Evolutionary conservation across 2,888 invertebrate genomes (phyloP), one percentile per base, ranked within the genome.

Genomic region (Didymodactylos carnosus): DNA sequence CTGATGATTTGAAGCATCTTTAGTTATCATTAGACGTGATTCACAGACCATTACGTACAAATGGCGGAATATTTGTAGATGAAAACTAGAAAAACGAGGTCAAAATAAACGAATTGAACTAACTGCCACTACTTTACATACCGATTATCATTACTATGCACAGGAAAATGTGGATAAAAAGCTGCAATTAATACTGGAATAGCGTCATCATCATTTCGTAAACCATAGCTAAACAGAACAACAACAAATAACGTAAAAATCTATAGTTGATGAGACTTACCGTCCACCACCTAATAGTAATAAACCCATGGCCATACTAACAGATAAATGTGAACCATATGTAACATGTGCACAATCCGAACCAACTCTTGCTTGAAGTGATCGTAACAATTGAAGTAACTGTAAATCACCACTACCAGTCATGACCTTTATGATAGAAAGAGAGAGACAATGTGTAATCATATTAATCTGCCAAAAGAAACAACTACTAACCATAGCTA

Each of bases 91-190:
- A 27, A 69, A 16, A 25, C 27, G 69, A 16, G n/a, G 23, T 16
- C 14, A 35, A 7, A 5, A 27, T 25, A 19, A 25, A 35, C 8
- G n/a, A 25, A 39, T 27, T 69, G 14, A 69, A n/a, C 14, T 2
- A 27, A 1, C 3, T 29, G 7, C 29, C 13, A 8, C 13, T 2
- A 11, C 14, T 19, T 71, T 71, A 29, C 49, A 13, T 29, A 62
- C 23, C 72, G 90, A 70, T 75, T 75, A 46, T 75, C 75, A 23
- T 72, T 73, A 41, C 72, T 72, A 49, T 71, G 46, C 72, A 80
- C 92, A 25, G 95, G 94, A 84, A 93, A 95, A 82, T 94, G 93
- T 0, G 98, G 98, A 84, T 93, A 98, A 82, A 95, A 90, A 0
- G 97, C 91, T 78, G 92, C 91, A 53, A 98, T 85, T 76, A 97